A percentile compares a stretch with the other conserved stretches of the same genome.
These are phyloP conservation scores for Neria commutata DNA, from an alignment of 2,888 invertebrate species.

Conservation along the genomic window DNA sequence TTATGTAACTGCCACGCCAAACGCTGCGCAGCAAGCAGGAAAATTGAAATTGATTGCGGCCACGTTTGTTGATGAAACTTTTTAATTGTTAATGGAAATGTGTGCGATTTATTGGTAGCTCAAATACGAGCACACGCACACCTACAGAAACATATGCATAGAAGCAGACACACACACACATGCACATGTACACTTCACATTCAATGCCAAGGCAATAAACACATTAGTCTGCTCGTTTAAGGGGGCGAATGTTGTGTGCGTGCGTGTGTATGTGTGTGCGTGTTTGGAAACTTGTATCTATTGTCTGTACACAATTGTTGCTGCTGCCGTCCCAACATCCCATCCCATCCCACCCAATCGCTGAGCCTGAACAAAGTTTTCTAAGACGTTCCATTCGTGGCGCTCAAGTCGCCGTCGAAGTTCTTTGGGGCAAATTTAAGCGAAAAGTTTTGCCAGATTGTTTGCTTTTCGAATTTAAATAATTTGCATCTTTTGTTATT, in stretches of 20 bases:
- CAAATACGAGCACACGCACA: background rate
- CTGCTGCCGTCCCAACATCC: too few species aligned
- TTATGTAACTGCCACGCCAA: background rate
- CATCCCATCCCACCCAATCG: too few species aligned
- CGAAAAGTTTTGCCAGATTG: constrained; percentile 3
- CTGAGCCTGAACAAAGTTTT: constrained; percentile 3
- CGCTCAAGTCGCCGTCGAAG: background rate
- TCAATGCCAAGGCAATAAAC: constrained; percentile 5
- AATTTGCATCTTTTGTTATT: constrained; percentile 2
- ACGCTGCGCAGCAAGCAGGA: constrained; percentile 12
- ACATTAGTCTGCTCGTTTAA: too few species aligned
- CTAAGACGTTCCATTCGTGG: background rate
- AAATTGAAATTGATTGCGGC: constrained; percentile 39
- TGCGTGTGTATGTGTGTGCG: background rate
- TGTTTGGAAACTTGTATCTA: too few species aligned
- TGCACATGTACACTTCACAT: background rate
- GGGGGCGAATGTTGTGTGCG: too few species aligned
- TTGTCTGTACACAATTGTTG: background rate
- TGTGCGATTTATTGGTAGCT: constrained; percentile 13
- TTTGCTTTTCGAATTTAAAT: constrained; percentile 13
- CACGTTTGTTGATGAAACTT: constrained; percentile 38
- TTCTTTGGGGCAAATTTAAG: background rate
- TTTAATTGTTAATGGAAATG: constrained; percentile 36
- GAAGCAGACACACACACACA: background rate
- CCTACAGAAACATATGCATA: background rate